A percentile compares a stretch with the other conserved stretches of the same genome.
Evolutionary conservation across 2,797 vertebrate species (phyloP).

Genomic region (Simalia tracyae): DNA sequence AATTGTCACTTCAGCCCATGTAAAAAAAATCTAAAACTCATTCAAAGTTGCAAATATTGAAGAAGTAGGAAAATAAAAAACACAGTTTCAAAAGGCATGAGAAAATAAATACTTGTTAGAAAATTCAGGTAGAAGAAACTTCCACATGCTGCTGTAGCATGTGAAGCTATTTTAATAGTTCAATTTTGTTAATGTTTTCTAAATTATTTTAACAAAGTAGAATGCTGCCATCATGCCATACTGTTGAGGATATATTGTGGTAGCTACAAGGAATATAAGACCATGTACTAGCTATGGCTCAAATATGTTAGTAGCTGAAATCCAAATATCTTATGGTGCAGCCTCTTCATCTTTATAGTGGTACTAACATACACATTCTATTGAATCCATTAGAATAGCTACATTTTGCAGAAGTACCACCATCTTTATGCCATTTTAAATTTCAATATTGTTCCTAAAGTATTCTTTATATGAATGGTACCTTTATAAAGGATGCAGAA

Average conservation of each 20-base stretch:
- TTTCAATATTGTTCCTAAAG: slow-evolving; percentile 80
- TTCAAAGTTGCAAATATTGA: slow-evolving; percentile 51
- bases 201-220: slow-evolving; percentile 72
- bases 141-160: slow-evolving; percentile 62
- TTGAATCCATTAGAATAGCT: slow-evolving; percentile 75
- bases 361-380: slow-evolving; percentile 75
- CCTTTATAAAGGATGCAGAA: slow-evolving; percentile 78
- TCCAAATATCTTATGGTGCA: slow-evolving; percentile 75
- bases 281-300: slow-evolving; percentile 70
- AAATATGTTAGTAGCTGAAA: slow-evolving; percentile 76
- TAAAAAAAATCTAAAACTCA: slow-evolving; percentile 50
- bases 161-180: slow-evolving; percentile 68
- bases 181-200: slow-evolving; percentile 76
- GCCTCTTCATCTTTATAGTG: slow-evolving; percentile 79
- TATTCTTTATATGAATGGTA: slow-evolving; percentile 82
- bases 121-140: slow-evolving; percentile 65
- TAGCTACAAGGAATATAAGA: slow-evolving; percentile 75
- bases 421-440: slow-evolving; percentile 70
- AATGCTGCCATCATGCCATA: slow-evolving; percentile 64
- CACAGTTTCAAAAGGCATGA: slow-evolving; percentile 48
- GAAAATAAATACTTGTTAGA: slow-evolving; percentile 59
- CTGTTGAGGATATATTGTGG: slow-evolving; percentile 66
- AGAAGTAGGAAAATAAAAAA: slow-evolving; percentile 58
- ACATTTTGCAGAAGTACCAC: slow-evolving; percentile 78
- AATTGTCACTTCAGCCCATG: slow-evolving; percentile 44